Evolutionary conservation across 2,888 invertebrate genomes (phyloP).

Genomic region (Theristus sp.): DNA sequence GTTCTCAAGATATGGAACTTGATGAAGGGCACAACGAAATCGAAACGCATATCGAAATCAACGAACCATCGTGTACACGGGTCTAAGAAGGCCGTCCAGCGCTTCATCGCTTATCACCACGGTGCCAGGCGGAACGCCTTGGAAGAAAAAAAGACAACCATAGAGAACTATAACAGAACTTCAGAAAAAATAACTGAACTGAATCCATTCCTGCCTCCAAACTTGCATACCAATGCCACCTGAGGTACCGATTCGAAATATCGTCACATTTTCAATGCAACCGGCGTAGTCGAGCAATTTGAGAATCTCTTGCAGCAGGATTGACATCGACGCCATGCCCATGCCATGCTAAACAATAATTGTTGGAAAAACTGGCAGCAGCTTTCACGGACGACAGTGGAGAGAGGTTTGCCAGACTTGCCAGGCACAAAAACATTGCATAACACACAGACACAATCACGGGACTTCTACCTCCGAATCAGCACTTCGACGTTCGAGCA

Average conservation of each 20-base stretch:
- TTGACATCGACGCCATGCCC: conserved; percentile 88
- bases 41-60: no score
- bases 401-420: no score
- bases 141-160: not conserved
- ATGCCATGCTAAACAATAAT: conserved; percentile 72
- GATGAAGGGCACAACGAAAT: no score
- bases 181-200: no score
- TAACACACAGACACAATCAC: no score
- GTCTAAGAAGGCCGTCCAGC: not conserved
- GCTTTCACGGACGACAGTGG: no score
- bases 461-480: no score
- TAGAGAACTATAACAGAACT: not conserved
- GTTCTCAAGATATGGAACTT: no score
- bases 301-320: conserved; percentile 81
- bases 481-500: no score
- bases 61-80: not conserved
- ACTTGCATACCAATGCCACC: conserved; percentile 68
- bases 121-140: not conserved
- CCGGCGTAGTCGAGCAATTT: conserved; percentile 86
- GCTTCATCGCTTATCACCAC: not conserved
- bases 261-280: conserved; percentile 56
- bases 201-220: no score
- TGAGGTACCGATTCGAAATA: conserved; percentile 80
- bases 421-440: no score
- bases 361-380: no score